Evolutionary conservation across 2,113 vertebrate genomes (phyloP).

Genomic region (Corvus moneduloides): DNA sequence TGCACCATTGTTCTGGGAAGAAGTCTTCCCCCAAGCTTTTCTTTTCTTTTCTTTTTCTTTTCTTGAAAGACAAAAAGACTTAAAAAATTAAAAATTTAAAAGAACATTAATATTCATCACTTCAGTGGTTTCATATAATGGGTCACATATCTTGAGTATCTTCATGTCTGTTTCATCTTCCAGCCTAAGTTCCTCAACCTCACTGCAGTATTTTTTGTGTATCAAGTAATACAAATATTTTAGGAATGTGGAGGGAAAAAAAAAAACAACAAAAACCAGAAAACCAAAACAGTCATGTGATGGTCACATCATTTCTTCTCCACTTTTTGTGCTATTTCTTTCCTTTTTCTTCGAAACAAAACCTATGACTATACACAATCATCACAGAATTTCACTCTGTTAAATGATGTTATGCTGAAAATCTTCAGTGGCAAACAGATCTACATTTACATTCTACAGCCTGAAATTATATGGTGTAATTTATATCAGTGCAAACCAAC

Average conservation of each 20-base stretch:
- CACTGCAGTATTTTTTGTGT: not conserved
- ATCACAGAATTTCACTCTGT: not conserved
- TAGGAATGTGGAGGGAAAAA: not conserved
- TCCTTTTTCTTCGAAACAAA: not conserved
- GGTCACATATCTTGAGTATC: not conserved
- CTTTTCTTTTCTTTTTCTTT: not conserved
- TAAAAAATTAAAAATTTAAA: constrained; percentile 60
- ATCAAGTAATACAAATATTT: not conserved
- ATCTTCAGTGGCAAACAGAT: not conserved
- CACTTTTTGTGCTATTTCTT: not conserved
- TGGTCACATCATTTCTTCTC: not conserved
- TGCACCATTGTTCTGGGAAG: constrained; percentile 18
- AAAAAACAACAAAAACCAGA: not conserved
- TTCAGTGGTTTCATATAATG: constrained; percentile 32
- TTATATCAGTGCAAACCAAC: not conserved
- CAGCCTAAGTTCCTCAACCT: not conserved
- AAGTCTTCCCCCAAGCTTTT: constrained; percentile 41
- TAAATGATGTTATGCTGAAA: not conserved
- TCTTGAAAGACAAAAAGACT: constrained; percentile 19
- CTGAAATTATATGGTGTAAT: not conserved
- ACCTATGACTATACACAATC: not conserved
- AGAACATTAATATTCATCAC: constrained; percentile 47
- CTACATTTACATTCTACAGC: not conserved
- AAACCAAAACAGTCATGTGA: not conserved
- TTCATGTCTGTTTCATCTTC: constrained; percentile 20